Evolutionary conservation across 2,888 invertebrate genomes (phyloP).

Genomic region (Diarsia brunnea): DNA sequence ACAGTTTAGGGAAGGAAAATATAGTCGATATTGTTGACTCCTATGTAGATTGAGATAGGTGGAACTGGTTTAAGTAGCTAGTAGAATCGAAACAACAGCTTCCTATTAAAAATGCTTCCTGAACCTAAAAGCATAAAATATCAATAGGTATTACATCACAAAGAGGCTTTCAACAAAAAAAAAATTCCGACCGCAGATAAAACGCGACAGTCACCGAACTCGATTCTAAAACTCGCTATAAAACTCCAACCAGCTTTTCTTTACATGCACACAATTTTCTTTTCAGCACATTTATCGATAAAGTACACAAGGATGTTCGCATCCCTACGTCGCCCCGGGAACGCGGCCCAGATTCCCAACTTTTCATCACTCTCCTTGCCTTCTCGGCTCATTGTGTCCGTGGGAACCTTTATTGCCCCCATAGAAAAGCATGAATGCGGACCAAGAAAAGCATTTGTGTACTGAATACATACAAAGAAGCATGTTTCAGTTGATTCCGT

Average conservation of each 20-base stretch:
- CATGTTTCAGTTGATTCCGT: conserved; percentile 74
- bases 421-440: conserved; percentile 89
- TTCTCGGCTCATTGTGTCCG: conserved; percentile 88
- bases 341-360: conserved; percentile 89
- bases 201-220: conserved; percentile 10
- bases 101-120: neutral
- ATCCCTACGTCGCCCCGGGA: conserved; percentile 82
- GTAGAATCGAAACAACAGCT: neutral
- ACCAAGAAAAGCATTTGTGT: conserved; percentile 90
- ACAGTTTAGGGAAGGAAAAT: conserved; percentile 66
- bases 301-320: conserved; percentile 63
- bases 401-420: conserved; percentile 90
- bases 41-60: neutral
- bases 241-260: conserved; percentile 23
- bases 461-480: conserved; percentile 87
- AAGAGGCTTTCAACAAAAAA: neutral
- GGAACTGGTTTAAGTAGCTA: neutral
- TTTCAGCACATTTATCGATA: conserved; percentile 70
- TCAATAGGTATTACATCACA: neutral
- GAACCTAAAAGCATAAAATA: neutral
- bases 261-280: conserved; percentile 43
- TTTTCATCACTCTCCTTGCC: conserved; percentile 89
- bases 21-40: conserved; percentile 47
- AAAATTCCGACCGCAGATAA: neutral
- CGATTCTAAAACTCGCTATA: conserved; percentile 18